phyloP scores from a whole-genome alignment of 2,113 vertebrate genomes.

The Corvus cornix region DNA sequence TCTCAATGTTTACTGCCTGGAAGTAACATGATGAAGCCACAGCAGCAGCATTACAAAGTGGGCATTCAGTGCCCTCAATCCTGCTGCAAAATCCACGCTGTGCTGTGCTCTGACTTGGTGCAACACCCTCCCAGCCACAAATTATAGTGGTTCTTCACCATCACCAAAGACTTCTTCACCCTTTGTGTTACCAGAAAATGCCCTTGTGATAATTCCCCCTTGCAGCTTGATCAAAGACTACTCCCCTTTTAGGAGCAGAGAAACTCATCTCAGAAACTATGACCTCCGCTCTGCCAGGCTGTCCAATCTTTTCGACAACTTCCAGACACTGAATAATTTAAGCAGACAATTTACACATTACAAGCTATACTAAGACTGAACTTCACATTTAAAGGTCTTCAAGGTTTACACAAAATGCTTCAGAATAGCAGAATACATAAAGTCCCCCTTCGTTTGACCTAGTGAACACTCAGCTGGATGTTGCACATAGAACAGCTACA shows the following conservation, averaged over 20 bases:
- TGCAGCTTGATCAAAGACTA: background rate
- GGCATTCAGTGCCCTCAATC: background rate
- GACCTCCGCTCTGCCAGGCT: background rate
- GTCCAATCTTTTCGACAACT: background rate
- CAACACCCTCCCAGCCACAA: background rate
- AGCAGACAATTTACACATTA: background rate
- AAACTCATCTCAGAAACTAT: background rate
- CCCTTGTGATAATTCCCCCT: background rate
- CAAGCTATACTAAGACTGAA: background rate
- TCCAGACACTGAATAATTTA: background rate
- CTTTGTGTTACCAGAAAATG: background rate
- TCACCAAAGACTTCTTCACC: background rate
- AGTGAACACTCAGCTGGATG: background rate
- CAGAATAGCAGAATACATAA: background rate
- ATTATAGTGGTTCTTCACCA: background rate
- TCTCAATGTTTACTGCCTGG: background rate
- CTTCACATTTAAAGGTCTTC: background rate
- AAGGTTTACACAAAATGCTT: background rate
- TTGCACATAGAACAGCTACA: background rate
- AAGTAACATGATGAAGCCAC: background rate
- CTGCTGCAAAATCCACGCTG: accelerated
- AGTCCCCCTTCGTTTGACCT: background rate
- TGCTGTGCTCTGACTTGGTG: background rate
- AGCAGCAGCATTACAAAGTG: accelerated
- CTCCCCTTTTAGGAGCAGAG: background rate